Percentiles rank a stretch among this genome's conserved stretches.
phyloP scores from a whole-genome alignment of 2,888 invertebrate species.

The Ichneumoninae sp. region DNA sequence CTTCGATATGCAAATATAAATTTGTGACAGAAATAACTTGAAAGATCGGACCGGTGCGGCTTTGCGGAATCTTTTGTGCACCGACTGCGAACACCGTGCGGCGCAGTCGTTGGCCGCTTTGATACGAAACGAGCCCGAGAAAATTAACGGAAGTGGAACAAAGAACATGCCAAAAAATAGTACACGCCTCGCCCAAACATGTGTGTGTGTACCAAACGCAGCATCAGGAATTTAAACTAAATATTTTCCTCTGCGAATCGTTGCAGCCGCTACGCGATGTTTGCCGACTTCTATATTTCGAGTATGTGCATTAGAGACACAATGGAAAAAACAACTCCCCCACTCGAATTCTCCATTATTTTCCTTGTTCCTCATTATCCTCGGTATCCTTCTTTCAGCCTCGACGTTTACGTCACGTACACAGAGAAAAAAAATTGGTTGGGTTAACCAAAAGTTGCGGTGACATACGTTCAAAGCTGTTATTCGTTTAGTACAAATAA shows the following conservation, averaged over 20 bases:
- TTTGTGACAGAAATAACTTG: slow-evolving; percentile 49
- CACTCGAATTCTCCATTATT: too few species aligned
- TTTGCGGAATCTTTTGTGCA: slow-evolving; percentile 5
- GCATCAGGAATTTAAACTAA: not conserved
- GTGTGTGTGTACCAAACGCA: not conserved
- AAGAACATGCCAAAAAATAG: slow-evolving; percentile 18
- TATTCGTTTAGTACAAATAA: too few species aligned
- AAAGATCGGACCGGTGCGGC: slow-evolving; percentile 4
- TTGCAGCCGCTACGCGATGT: not conserved
- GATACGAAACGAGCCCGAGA: slow-evolving; percentile 10
- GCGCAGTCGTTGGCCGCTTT: not conserved
- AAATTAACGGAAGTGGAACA: not conserved
- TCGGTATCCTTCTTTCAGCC: too few species aligned
- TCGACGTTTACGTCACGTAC: too few species aligned
- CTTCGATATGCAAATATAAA: slow-evolving; percentile 73
- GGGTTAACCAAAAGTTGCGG: too few species aligned
- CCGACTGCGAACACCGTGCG: not conserved
- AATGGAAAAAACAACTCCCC: not conserved
- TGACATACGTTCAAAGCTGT: too few species aligned
- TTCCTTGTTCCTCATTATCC: too few species aligned
- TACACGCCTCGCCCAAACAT: not conserved
- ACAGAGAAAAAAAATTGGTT: too few species aligned
- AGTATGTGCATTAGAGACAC: not conserved
- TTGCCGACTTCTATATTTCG: not conserved
- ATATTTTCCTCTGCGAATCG: not conserved